Percentiles rank a stretch among this genome's conserved stretches.
Evolutionary conservation across 2,113 vertebrate genomes (phyloP).

Genomic region (Cochlearius cochlearius): DNA sequence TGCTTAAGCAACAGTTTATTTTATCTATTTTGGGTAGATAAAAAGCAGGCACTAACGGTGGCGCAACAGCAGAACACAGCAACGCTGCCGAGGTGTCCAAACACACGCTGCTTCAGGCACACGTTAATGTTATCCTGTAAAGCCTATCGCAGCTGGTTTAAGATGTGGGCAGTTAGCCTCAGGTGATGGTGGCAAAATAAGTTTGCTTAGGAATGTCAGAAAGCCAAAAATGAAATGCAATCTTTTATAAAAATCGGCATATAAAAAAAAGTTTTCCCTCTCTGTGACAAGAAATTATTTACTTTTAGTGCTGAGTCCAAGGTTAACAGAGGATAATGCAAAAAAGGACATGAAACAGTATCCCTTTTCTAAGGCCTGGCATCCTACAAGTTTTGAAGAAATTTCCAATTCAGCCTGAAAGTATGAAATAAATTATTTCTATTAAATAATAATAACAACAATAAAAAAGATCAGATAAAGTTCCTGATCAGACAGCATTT

Average conservation of each 20-base stretch:
- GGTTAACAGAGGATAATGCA: neutral
- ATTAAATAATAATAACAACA: neutral
- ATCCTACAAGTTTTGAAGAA: neutral
- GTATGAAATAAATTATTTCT: neutral
- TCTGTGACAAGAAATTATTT: neutral
- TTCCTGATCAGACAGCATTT: neutral
- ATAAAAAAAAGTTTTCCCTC: neutral
- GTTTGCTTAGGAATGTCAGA: neutral
- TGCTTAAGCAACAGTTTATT: neutral
- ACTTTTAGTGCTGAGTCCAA: neutral
- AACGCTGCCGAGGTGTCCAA: neutral
- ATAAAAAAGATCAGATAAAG: neutral
- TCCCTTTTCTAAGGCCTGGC: neutral
- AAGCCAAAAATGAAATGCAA: neutral
- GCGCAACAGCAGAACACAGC: neutral
- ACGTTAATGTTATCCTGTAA: neutral
- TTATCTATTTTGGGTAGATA: neutral
- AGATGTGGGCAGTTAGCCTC: neutral
- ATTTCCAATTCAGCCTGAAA: neutral
- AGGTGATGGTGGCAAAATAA: neutral
- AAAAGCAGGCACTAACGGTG: neutral
- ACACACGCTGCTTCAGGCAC: neutral
- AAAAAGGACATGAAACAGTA: neutral
- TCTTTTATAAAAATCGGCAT: neutral
- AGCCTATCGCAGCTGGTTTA: neutral